Conservation (phyloP, 2,888 invertebrate species). For the Chironomus riparius region DNA sequence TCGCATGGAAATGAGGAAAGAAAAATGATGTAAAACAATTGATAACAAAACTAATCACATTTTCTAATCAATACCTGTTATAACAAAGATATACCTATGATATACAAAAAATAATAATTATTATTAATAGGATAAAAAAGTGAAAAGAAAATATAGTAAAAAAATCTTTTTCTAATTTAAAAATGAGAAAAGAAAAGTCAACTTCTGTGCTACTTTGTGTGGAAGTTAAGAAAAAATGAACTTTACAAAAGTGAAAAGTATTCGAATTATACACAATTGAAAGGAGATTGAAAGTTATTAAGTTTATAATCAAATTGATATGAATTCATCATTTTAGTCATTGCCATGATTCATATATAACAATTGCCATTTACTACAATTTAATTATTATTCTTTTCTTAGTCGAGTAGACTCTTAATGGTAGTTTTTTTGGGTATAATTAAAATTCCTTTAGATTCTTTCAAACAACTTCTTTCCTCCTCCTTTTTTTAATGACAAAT, state of each 20-base stretch:
- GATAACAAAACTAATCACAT: conserved; percentile 24
- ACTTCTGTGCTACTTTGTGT: too few species aligned
- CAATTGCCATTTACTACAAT: background rate
- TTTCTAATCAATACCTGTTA: conserved; percentile 25
- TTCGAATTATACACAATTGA: background rate
- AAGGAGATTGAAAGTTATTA: background rate
- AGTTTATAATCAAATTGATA: too few species aligned
- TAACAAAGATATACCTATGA: background rate
- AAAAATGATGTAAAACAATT: background rate
- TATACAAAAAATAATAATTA: background rate
- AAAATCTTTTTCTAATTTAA: background rate
- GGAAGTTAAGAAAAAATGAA: background rate
- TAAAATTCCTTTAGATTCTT: background rate
- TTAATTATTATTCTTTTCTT: background rate
- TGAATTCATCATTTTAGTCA: background rate
- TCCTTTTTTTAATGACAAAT: background rate
- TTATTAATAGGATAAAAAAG: background rate
- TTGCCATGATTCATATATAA: background rate
- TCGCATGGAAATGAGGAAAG: background rate
- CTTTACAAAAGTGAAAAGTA: background rate
- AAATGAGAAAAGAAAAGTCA: background rate
- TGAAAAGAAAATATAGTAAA: background rate
- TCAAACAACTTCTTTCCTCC: background rate
- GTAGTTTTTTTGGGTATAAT: too few species aligned
- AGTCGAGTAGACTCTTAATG: too few species aligned